phyloP scores from a whole-genome alignment of 2,113 vertebrate species.

The Callithrix jacchus region DNA sequence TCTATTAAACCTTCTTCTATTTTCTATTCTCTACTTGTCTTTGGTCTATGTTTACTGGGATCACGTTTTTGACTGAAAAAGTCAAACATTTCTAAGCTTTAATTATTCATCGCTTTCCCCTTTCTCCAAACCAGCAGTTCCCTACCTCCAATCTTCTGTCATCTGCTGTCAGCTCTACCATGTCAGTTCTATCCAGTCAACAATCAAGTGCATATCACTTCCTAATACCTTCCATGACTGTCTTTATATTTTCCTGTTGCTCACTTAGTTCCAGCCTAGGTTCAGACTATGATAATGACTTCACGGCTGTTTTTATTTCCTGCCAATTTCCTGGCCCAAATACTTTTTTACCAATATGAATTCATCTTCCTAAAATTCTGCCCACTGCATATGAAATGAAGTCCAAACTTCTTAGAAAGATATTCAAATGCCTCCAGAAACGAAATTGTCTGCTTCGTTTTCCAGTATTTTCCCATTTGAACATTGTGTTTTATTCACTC shows the following conservation, averaged over 20 bases:
- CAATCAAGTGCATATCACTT: background rate
- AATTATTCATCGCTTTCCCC: background rate
- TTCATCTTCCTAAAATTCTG: background rate
- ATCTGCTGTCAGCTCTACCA: background rate
- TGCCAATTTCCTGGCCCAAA: background rate
- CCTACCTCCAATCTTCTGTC: background rate
- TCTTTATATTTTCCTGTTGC: background rate
- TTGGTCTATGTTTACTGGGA: background rate
- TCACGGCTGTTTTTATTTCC: background rate
- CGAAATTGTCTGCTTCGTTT: background rate
- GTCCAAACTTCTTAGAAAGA: too few relatives aligned
- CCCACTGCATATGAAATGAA: background rate
- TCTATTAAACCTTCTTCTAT: background rate
- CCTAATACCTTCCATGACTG: background rate
- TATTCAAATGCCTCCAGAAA: background rate
- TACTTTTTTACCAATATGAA: background rate
- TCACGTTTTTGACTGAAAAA: background rate
- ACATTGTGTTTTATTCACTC: background rate
- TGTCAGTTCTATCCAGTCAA: background rate
- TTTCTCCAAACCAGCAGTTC: background rate
- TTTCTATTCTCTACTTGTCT: background rate
- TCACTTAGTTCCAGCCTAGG: background rate
- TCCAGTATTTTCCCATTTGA: background rate
- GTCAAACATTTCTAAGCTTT: background rate
- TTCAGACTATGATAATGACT: background rate